Evolutionary conservation across 2,113 vertebrate genomes (phyloP).

Genomic region (Fregetta grallaria): DNA sequence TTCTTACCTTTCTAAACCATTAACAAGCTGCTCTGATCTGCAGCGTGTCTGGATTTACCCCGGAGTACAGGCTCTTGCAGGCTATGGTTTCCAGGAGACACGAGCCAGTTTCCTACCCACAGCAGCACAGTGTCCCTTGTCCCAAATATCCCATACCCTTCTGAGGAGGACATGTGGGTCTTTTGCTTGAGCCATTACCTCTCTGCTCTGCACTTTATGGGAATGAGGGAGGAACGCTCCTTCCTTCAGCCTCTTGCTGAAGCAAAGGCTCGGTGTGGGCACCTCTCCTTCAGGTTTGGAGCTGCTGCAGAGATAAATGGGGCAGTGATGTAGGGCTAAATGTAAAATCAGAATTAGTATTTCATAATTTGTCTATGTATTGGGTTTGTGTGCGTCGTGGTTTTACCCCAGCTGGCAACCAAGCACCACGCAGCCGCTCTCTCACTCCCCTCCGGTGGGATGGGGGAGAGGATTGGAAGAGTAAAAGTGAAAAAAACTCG

Average conservation of each 20-base stretch:
- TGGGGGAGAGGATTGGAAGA: too few relatives aligned
- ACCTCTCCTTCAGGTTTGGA: not conserved
- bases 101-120: accelerated
- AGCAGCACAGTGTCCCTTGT: not conserved
- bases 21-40: not conserved
- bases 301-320: not conserved
- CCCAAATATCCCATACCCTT: not conserved
- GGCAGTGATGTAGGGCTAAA: not conserved
- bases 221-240: accelerated
- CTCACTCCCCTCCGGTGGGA: too few relatives aligned
- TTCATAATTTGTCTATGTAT: not conserved
- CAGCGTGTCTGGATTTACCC: not conserved
- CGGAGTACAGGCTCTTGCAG: not conserved
- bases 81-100: not conserved
- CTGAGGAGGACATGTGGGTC: accelerated
- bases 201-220: not conserved
- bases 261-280: not conserved
- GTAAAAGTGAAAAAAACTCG: too few relatives aligned
- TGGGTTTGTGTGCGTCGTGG: too few relatives aligned
- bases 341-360: not conserved
- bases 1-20: not conserved
- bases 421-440: too few relatives aligned
- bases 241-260: not conserved
- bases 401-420: too few relatives aligned
- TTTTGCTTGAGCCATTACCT: not conserved